Evolutionary conservation across 2,113 vertebrate genomes (phyloP).

Genomic region (Oxyruncus cristatus): DNA sequence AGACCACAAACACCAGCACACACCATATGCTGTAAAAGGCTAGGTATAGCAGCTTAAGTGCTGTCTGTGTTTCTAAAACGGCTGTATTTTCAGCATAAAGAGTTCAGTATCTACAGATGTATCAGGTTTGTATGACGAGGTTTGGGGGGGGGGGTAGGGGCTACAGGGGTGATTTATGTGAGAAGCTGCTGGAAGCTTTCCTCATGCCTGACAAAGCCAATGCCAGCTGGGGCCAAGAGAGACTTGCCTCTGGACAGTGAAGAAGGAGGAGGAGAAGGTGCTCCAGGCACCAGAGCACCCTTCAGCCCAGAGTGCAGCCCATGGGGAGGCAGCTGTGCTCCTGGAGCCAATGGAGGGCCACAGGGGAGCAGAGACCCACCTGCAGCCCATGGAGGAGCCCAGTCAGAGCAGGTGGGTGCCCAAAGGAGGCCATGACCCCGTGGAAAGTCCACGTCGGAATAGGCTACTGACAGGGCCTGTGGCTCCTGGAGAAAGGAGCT

Average conservation of each 20-base stretch:
- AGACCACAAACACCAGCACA: background rate
- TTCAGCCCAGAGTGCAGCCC: too few relatives aligned
- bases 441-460: fast-evolving
- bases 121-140: background rate
- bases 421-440: background rate
- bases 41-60: background rate
- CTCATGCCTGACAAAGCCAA: background rate
- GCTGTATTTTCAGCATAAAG: background rate
- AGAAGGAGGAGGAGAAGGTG: too few relatives aligned
- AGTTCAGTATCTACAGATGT: background rate
- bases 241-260: too few relatives aligned
- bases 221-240: background rate
- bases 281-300: too few relatives aligned
- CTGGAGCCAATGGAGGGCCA: background rate
- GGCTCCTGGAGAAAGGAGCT: background rate
- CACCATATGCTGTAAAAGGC: background rate
- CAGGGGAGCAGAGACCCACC: background rate
- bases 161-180: background rate
- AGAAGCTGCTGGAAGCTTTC: background rate
- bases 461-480: background rate
- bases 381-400: background rate
- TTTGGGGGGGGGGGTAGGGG: background rate
- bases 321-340: too few relatives aligned
- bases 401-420: background rate
- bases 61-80: background rate